These are phyloP conservation scores for Eupeodes corollae DNA, from an alignment of 1,140 invertebrate genomes.

Conservation along the genomic window DNA sequence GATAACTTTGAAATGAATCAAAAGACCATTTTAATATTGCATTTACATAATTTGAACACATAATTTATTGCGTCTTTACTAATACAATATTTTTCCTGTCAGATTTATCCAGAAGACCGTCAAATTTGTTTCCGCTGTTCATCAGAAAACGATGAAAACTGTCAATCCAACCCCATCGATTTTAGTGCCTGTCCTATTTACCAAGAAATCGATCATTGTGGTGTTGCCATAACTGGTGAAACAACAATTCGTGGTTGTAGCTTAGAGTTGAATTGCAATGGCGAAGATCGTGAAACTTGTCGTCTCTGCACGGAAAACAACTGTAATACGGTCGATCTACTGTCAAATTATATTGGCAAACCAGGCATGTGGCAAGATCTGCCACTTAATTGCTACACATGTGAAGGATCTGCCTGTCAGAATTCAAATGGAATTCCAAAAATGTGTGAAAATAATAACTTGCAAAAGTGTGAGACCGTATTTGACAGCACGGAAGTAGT, in stretches of 20 bases:
- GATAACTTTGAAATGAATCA: no score
- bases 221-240: constrained; percentile 14
- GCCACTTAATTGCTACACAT: constrained; percentile 19
- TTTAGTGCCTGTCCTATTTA: constrained; percentile 19
- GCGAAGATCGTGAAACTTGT: constrained; percentile 12
- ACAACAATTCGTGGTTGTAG: constrained; percentile 23
- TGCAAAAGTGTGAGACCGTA: constrained; percentile 24
- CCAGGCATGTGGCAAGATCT: constrained; percentile 27
- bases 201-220: constrained; percentile 14
- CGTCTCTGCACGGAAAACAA: constrained; percentile 15
- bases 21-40: no score
- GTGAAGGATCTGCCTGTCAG: constrained; percentile 14
- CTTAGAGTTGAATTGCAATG: constrained; percentile 22
- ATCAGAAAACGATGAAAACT: constrained; percentile 14
- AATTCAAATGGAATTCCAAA: neutral
- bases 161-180: constrained; percentile 10
- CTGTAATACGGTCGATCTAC: constrained; percentile 19
- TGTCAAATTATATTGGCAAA: constrained; percentile 17
- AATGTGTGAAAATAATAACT: constrained; percentile 22
- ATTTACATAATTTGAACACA: no score
- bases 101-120: constrained; percentile 17
- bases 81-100: no score
- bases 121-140: constrained; percentile 23
- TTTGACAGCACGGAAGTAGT: constrained; percentile 14
- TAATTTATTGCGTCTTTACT: no score